Conservation (phyloP, 2,797 vertebrate species). For the Eleutherodactylus coqui region DNA sequence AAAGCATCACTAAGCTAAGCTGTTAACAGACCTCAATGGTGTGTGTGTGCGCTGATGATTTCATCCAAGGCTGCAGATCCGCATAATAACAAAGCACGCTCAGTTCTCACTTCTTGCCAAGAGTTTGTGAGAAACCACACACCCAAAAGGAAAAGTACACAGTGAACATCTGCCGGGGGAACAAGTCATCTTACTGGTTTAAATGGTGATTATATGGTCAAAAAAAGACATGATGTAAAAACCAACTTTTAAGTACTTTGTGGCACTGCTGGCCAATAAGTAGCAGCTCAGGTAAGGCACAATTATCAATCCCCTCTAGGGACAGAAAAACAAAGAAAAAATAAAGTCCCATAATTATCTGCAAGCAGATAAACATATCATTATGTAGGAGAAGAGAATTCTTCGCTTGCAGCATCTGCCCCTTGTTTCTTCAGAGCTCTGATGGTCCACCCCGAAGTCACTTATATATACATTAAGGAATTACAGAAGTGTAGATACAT, state of each 20-base stretch:
- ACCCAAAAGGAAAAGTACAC: conserved; percentile 64
- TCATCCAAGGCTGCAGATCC: conserved; percentile 39
- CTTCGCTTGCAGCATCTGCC: not conserved
- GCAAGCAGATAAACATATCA: not conserved
- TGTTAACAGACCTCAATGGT: conserved; percentile 22
- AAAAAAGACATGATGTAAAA: conserved; percentile 58
- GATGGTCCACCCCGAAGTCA: not conserved
- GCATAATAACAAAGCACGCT: conserved; percentile 54
- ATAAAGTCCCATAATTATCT: not conserved
- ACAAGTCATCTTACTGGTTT: conserved; percentile 60
- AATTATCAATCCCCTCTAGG: not conserved
- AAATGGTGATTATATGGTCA: conserved; percentile 58
- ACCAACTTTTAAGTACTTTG: conserved; percentile 61
- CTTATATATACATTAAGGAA: not conserved
- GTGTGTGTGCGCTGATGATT: conserved; percentile 42
- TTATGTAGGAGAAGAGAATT: not conserved
- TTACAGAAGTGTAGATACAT: not conserved
- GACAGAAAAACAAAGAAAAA: not conserved
- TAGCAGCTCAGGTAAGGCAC: conserved; percentile 1
- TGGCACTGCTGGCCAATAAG: conserved; percentile 43
- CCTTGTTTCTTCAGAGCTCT: not conserved
- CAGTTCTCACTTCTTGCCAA: conserved; percentile 56
- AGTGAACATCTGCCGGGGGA: conserved; percentile 64
- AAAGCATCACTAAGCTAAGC: conserved; percentile 26
- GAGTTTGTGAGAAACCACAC: conserved; percentile 67